These are phyloP conservation scores for Ophioninae sp. DNA, from an alignment of 2,888 invertebrate species.

Conservation along the genomic window DNA sequence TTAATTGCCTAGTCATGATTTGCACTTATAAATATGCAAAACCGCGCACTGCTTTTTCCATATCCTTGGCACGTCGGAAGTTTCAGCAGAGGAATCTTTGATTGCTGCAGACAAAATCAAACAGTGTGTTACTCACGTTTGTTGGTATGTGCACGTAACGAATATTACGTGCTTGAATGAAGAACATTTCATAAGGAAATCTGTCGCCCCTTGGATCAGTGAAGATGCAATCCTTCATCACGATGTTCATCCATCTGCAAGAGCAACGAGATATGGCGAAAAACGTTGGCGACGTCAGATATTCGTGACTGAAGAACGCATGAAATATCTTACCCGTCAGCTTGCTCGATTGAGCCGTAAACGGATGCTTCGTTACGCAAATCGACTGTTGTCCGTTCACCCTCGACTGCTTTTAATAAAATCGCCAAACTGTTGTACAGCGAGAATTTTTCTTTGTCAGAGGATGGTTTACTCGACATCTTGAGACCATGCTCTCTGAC, in stretches of 20 bases:
- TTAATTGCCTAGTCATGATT: too few species aligned
- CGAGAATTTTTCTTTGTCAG: constrained; percentile 75
- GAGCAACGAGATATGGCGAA: constrained; percentile 53
- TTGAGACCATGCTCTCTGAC: neutral
- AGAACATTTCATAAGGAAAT: constrained; percentile 85
- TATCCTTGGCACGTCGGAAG: neutral
- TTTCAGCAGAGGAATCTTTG: neutral
- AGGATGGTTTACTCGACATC: constrained; percentile 3
- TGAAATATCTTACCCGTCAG: constrained; percentile 84
- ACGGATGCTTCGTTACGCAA: constrained; percentile 86
- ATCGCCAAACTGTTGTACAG: constrained; percentile 85
- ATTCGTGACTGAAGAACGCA: constrained; percentile 1
- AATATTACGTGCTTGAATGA: constrained; percentile 85
- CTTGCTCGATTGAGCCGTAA: constrained; percentile 84
- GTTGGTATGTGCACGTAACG: constrained; percentile 87
- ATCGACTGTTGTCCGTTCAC: constrained; percentile 85
- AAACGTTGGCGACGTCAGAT: constrained; percentile 28
- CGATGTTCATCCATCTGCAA: constrained; percentile 86
- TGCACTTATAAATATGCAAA: too few species aligned
- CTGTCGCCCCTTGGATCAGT: constrained; percentile 85
- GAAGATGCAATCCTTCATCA: constrained; percentile 85
- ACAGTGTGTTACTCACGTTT: constrained; percentile 71
- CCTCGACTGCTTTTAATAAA: constrained; percentile 85
- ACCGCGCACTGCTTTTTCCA: neutral
- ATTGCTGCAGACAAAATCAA: neutral